phyloP scores from a whole-genome alignment of 2,888 invertebrate species.

The Sicus ferrugineus region DNA sequence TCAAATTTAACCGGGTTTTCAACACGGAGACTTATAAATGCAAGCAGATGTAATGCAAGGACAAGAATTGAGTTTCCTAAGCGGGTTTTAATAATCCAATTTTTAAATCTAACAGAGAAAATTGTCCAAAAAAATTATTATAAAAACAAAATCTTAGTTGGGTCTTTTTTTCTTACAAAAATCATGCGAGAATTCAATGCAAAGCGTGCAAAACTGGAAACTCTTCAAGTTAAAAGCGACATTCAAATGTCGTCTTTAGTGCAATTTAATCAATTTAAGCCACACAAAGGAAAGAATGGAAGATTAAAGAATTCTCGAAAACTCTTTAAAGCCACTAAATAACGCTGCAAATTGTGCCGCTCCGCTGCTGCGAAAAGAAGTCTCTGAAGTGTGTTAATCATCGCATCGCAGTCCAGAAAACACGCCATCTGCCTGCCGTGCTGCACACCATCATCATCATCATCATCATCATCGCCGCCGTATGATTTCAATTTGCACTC shows the following conservation, averaged over 20 bases:
- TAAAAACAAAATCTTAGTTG: too few species aligned
- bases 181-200: neutral
- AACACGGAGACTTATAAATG: too few species aligned
- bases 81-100: too few species aligned
- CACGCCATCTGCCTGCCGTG: constrained; percentile 25
- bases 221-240: neutral
- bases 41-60: too few species aligned
- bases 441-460: constrained; percentile 9
- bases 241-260: neutral
- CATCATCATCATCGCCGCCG: neutral
- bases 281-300: neutral
- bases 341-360: neutral
- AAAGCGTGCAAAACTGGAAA: neutral
- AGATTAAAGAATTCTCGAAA: neutral
- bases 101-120: too few species aligned
- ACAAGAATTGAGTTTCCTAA: too few species aligned
- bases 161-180: neutral
- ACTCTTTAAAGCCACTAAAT: too few species aligned
- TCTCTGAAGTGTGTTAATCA: constrained; percentile 11
- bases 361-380: neutral
- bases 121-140: too few species aligned
- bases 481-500: neutral
- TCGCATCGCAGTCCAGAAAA: neutral
- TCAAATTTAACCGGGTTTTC: too few species aligned
- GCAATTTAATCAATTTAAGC: too few species aligned